Percentiles rank a stretch among this genome's conserved stretches.
These are phyloP conservation scores for Agrochola circellaris DNA, from an alignment of 2,888 invertebrate species.

Conservation along the genomic window DNA sequence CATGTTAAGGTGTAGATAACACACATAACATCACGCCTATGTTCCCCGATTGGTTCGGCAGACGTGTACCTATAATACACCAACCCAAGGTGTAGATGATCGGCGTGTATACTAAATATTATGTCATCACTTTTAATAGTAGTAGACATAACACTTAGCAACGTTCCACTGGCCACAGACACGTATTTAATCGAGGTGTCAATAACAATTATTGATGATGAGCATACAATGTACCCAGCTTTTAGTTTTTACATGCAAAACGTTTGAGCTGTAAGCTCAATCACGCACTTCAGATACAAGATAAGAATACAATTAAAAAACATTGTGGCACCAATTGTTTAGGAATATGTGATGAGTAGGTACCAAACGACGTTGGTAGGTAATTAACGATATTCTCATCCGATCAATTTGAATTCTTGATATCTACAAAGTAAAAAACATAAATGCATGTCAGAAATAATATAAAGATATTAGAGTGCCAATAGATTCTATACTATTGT, in stretches of 20 bases:
- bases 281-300: conserved; percentile 57
- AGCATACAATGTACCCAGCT: conserved; percentile 64
- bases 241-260: conserved; percentile 65
- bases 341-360: conserved; percentile 9
- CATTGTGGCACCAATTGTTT: conserved; percentile 27
- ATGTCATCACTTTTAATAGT: conserved; percentile 36
- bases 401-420: conserved; percentile 25
- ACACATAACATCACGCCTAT: too few species aligned
- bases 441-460: conserved; percentile 11
- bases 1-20: not conserved
- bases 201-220: conserved; percentile 71
- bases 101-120: conserved; percentile 25
- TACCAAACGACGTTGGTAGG: conserved; percentile 5
- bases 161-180: conserved; percentile 49
- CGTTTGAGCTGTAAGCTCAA: conserved; percentile 43
- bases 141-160: conserved; percentile 57
- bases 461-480: not conserved
- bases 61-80: too few species aligned
- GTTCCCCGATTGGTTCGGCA: too few species aligned
- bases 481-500: conserved; percentile 4
- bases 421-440: not conserved
- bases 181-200: conserved; percentile 72
- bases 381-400: conserved; percentile 36
- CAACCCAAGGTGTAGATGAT: not conserved
- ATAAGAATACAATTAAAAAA: conserved; percentile 44